These are phyloP conservation scores for Crenuchus spilurus DNA, from an alignment of 2,797 vertebrate genomes.

Conservation along the genomic window DNA sequence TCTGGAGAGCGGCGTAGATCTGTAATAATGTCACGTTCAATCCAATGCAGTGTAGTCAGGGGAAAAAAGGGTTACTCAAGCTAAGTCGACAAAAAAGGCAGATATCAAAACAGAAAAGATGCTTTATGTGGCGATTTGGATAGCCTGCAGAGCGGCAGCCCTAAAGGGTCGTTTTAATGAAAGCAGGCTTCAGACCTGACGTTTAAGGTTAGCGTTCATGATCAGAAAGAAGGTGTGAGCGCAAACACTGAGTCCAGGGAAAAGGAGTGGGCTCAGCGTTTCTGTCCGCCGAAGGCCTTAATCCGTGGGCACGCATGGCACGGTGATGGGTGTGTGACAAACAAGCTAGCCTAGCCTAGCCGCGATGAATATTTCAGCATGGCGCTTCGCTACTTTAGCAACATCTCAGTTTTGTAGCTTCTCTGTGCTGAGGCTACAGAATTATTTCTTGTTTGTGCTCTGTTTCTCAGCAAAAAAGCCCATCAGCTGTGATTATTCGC, in stretches of 20 bases:
- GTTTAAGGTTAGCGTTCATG: slow-evolving; percentile 76
- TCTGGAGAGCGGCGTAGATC: too few species aligned
- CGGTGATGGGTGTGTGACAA: slow-evolving; percentile 61
- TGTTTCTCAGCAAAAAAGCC: background rate
- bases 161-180: slow-evolving; percentile 79
- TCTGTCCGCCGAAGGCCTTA: slow-evolving; percentile 64
- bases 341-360: slow-evolving; percentile 57
- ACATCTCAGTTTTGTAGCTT: slow-evolving; percentile 68
- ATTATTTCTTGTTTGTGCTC: slow-evolving; percentile 63
- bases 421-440: slow-evolving; percentile 62
- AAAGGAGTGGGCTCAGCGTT: slow-evolving; percentile 77
- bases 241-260: slow-evolving; percentile 76
- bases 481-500: background rate
- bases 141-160: slow-evolving; percentile 75
- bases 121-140: slow-evolving; percentile 51
- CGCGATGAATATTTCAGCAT: slow-evolving; percentile 78
- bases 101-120: slow-evolving; percentile 41
- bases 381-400: slow-evolving; percentile 68
- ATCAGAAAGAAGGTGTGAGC: slow-evolving; percentile 61
- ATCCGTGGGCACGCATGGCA: too few species aligned
- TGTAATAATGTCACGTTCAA: slow-evolving; percentile 73
- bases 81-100: slow-evolving; percentile 60
- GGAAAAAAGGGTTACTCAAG: slow-evolving; percentile 68
- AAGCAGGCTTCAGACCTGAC: slow-evolving; percentile 75
- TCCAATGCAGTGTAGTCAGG: slow-evolving; percentile 54